Evolutionary conservation across 2,797 vertebrate species (phyloP).

Genomic region (Sternotherus odoratus): DNA sequence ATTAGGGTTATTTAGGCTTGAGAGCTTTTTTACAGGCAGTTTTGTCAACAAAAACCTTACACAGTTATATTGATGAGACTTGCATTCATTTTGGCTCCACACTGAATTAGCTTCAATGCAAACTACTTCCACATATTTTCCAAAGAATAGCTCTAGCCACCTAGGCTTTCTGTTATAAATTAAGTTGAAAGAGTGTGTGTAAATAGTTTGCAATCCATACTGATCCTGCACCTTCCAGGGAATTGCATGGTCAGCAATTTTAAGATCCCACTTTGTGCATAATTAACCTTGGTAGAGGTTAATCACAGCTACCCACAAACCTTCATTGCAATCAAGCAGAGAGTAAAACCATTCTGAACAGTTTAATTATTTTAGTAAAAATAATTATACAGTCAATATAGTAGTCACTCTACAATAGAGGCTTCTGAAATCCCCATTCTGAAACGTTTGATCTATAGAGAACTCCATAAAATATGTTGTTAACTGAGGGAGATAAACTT

Average conservation of each 20-base stretch:
- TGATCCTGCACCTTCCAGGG: background rate
- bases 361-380: slow-evolving; percentile 65
- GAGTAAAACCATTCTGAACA: slow-evolving; percentile 50
- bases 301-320: slow-evolving; percentile 69
- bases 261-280: slow-evolving; percentile 48
- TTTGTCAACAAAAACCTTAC: rapidly evolving
- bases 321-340: slow-evolving; percentile 58
- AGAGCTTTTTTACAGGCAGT: background rate
- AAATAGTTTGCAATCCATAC: background rate
- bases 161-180: background rate
- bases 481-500: background rate
- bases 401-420: slow-evolving; percentile 6
- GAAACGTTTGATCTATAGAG: background rate
- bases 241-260: slow-evolving; percentile 64
- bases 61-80: background rate
- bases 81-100: background rate
- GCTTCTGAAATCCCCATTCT: slow-evolving; percentile 28
- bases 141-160: background rate
- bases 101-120: background rate
- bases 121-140: background rate
- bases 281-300: slow-evolving; percentile 74
- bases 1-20: background rate
- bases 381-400: slow-evolving; percentile 11
- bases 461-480: background rate
- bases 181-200: background rate